These are phyloP conservation scores for Setipinna tenuifilis DNA, from an alignment of 2,797 vertebrate genomes.

Conservation along the genomic window DNA sequence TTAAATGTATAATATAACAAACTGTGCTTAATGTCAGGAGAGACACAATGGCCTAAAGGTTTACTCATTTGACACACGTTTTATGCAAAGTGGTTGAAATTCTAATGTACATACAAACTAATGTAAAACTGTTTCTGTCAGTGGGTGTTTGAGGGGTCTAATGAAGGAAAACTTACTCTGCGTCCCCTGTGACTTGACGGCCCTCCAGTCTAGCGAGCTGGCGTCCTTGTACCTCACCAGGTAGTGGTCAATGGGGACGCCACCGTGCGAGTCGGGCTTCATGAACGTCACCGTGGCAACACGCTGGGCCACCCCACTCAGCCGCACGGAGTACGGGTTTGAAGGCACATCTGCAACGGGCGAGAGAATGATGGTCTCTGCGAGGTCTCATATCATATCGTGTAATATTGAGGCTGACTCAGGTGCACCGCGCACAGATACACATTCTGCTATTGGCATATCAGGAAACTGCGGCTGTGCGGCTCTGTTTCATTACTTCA, in stretches of 20 bases:
- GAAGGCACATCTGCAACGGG: conserved; percentile 88
- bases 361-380: conserved; percentile 21
- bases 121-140: too few relatives aligned
- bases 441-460: neutral
- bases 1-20: neutral
- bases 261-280: conserved; percentile 95
- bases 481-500: conserved; percentile 16
- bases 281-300: conserved; percentile 90
- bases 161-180: conserved; percentile 86
- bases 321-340: conserved; percentile 87
- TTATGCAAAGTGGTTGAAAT: too few relatives aligned
- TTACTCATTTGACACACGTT: too few relatives aligned
- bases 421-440: neutral
- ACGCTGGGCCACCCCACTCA: conserved; percentile 92
- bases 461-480: neutral
- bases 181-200: conserved; percentile 89
- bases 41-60: neutral
- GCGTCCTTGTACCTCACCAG: conserved; percentile 93
- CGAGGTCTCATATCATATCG: neutral
- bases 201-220: conserved; percentile 89
- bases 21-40: neutral
- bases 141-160: neutral
- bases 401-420: neutral
- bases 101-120: too few relatives aligned
- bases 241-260: conserved; percentile 95